These are phyloP conservation scores for Automeris io DNA, from an alignment of 2,888 invertebrate genomes.

Conservation along the genomic window DNA sequence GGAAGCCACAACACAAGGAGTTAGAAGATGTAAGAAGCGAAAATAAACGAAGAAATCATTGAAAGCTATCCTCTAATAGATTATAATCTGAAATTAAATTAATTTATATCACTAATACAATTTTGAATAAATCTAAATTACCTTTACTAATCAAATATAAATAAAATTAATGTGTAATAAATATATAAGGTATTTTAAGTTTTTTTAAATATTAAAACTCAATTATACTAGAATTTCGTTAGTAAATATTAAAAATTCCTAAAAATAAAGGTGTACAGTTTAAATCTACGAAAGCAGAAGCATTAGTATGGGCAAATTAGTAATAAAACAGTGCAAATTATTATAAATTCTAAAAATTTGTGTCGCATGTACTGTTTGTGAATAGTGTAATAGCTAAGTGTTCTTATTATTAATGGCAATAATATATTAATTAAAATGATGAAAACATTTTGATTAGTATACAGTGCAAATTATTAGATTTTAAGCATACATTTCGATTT, in stretches of 20 bases:
- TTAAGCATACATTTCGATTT: too few relatives aligned
- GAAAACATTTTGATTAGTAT: too few relatives aligned
- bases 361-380: slow-evolving; percentile 12
- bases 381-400: not conserved
- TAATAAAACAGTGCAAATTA: slow-evolving; percentile 38
- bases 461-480: too few relatives aligned
- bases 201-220: not conserved
- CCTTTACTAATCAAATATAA: not conserved
- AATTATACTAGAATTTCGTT: not conserved
- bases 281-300: slow-evolving; percentile 36
- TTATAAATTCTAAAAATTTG: slow-evolving; percentile 16
- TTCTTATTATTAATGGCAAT: too few relatives aligned
- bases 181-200: not conserved
- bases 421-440: too few relatives aligned
- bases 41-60: slow-evolving; percentile 31
- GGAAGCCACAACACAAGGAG: slow-evolving; percentile 54
- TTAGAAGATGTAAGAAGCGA: slow-evolving; percentile 62
- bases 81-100: not conserved
- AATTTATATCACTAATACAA: slow-evolving; percentile 1
- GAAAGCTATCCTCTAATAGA: slow-evolving; percentile 8
- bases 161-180: not conserved
- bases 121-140: slow-evolving; percentile 4
- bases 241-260: not conserved
- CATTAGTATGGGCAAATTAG: slow-evolving; percentile 31
- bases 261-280: not conserved